These are phyloP conservation scores for Tetragonisca angustula DNA, from an alignment of 2,888 invertebrate species.

Conservation along the genomic window DNA sequence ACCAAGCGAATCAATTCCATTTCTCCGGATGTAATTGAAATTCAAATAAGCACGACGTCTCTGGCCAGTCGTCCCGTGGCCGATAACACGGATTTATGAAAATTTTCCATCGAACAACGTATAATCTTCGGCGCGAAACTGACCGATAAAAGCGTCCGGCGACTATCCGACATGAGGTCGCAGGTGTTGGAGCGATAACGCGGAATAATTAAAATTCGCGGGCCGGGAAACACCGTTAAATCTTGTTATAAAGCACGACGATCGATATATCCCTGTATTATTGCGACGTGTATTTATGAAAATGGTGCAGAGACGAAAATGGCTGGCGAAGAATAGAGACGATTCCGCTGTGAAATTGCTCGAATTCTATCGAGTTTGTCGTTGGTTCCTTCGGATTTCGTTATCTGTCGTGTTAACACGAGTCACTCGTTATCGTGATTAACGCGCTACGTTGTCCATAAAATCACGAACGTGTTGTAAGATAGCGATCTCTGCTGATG, in stretches of 20 bases:
- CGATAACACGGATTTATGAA: slow-evolving; percentile 10
- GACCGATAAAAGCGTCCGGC: neutral
- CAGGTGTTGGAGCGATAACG: slow-evolving; percentile 19
- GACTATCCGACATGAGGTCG: neutral
- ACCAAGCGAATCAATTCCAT: neutral
- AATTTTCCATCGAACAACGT: slow-evolving; percentile 2
- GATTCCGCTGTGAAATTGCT: neutral
- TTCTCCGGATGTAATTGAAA: neutral
- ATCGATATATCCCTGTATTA: neutral
- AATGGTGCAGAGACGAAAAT: neutral
- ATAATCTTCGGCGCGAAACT: neutral
- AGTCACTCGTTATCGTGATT: slow-evolving; percentile 38
- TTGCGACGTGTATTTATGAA: neutral
- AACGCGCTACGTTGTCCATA: slow-evolving; percentile 23
- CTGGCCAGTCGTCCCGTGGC: neutral
- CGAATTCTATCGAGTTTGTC: too few relatives aligned
- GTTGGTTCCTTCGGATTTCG: too few relatives aligned
- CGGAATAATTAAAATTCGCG: slow-evolving; percentile 29
- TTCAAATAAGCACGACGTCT: neutral
- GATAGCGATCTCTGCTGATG: slow-evolving; percentile 48
- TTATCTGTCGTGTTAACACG: slow-evolving; percentile 19
- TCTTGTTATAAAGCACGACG: neutral
- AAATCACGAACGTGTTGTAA: slow-evolving; percentile 4
- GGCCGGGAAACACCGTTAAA: neutral
- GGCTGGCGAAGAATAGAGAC: too few relatives aligned